Conservation (phyloP, 2,888 invertebrate genomes). For the Sepioteuthis lessoniana region DNA sequence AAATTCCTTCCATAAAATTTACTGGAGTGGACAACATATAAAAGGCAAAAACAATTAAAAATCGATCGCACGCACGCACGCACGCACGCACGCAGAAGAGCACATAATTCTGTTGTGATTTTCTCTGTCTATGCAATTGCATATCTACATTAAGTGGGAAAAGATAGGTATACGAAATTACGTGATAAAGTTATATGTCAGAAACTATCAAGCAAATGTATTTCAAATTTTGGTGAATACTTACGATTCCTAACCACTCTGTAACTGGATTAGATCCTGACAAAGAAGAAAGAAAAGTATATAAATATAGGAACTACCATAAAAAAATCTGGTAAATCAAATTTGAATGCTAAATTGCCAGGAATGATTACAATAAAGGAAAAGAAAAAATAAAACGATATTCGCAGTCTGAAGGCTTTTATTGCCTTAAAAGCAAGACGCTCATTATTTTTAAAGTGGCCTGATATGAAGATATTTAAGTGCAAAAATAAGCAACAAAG, state of each 20-base stretch:
- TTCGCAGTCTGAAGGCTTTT: too few species aligned
- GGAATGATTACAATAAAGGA: too few species aligned
- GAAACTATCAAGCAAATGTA: not conserved
- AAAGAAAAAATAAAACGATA: too few species aligned
- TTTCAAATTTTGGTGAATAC: not conserved
- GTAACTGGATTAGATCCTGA: not conserved
- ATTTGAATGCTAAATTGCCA: not conserved
- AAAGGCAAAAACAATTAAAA: not conserved
- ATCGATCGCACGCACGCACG: too few species aligned
- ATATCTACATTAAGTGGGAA: not conserved
- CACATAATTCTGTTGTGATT: not conserved
- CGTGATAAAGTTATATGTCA: not conserved
- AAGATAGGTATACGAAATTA: not conserved
- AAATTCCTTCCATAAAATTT: too few species aligned
- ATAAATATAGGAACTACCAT: not conserved
- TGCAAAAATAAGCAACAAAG: too few species aligned
- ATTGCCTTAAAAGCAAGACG: too few species aligned
- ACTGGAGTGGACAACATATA: too few species aligned
- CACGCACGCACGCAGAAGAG: not conserved
- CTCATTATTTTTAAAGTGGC: too few species aligned
- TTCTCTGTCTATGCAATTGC: not conserved
- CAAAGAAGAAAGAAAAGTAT: not conserved
- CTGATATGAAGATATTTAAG: too few species aligned
- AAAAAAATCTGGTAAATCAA: not conserved
- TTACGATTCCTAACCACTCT: not conserved